These are phyloP conservation scores for Nothobranchius kuhntae DNA, from an alignment of 2,113 vertebrate genomes.

Conservation along the genomic window DNA sequence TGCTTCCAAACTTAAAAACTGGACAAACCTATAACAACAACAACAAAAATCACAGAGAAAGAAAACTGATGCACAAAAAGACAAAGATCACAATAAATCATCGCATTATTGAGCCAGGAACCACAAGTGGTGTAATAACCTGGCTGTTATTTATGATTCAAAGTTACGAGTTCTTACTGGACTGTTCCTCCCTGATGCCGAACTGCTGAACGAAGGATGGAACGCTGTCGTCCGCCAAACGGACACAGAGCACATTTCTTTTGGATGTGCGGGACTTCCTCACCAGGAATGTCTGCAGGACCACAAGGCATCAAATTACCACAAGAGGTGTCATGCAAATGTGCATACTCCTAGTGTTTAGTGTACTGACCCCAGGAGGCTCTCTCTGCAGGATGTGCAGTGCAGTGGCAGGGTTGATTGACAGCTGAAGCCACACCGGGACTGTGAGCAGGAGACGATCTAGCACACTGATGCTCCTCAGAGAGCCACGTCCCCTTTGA, in stretches of 20 bases:
- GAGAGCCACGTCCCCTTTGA: conserved; percentile 68
- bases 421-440: conserved; percentile 88
- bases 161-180: conserved; percentile 63
- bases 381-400: conserved; percentile 87
- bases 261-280: conserved; percentile 85
- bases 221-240: conserved; percentile 82
- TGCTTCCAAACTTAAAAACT: no score
- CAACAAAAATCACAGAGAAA: no score
- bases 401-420: conserved; percentile 85
- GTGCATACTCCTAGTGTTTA: not conserved
- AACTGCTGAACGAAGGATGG: conserved; percentile 88
- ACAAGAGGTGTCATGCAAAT: not conserved
- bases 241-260: conserved; percentile 85
- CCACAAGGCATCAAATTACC: not conserved
- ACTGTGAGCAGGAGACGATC: conserved; percentile 88
- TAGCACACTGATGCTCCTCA: conserved; percentile 82
- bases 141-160: not conserved
- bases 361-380: conserved; percentile 84
- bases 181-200: conserved; percentile 79
- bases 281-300: conserved; percentile 85
- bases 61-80: no score
- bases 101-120: no score
- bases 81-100: no score
- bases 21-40: no score
- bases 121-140: not conserved